A percentile compares a stretch with the other conserved stretches of the same genome.
Conservation (phyloP, 2,113 vertebrate species). For the Zootoca vivipara region DNA sequence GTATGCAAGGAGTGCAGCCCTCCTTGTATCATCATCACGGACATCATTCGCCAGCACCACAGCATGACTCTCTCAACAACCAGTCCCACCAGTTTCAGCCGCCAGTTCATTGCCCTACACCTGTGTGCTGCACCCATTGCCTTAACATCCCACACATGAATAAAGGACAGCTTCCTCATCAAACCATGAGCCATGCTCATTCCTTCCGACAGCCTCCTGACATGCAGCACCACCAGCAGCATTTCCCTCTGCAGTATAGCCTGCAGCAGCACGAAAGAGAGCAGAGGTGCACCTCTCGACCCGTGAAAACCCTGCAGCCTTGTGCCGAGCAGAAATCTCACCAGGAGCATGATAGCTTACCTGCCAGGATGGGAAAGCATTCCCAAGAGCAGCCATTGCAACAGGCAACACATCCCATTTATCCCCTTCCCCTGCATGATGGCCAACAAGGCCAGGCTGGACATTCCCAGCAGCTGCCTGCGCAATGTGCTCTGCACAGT, state of each 20-base stretch:
- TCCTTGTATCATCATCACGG: conserved; percentile 75
- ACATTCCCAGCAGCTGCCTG: conserved; percentile 52
- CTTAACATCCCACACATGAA: conserved; percentile 64
- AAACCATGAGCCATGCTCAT: conserved; percentile 51
- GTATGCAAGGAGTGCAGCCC: conserved; percentile 79
- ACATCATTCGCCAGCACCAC: conserved; percentile 70
- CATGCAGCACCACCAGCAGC: conserved; percentile 59
- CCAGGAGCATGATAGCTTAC: conserved; percentile 46
- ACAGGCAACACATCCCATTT: conserved; percentile 65
- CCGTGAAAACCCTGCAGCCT: conserved; percentile 62
- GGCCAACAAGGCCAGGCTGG: conserved; percentile 60
- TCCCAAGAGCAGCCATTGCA: conserved; percentile 74
- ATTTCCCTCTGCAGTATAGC: conserved; percentile 66
- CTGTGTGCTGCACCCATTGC: conserved; percentile 87
- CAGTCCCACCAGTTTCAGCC: conserved; percentile 80
- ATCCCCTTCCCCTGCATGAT: conserved; percentile 46
- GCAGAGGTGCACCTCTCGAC: conserved; percentile 49
- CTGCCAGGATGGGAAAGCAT: conserved; percentile 62
- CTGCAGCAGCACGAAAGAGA: conserved; percentile 70
- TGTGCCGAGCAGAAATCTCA: conserved; percentile 62
- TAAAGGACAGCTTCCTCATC: conserved; percentile 68
- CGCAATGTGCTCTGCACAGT: conserved; percentile 63
- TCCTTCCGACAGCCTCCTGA: conserved; percentile 66
- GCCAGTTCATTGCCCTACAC: conserved; percentile 73
- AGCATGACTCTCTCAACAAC: conserved; percentile 76